phyloP scores from a whole-genome alignment of 2,797 vertebrate species.

The Spea hammondii region DNA sequence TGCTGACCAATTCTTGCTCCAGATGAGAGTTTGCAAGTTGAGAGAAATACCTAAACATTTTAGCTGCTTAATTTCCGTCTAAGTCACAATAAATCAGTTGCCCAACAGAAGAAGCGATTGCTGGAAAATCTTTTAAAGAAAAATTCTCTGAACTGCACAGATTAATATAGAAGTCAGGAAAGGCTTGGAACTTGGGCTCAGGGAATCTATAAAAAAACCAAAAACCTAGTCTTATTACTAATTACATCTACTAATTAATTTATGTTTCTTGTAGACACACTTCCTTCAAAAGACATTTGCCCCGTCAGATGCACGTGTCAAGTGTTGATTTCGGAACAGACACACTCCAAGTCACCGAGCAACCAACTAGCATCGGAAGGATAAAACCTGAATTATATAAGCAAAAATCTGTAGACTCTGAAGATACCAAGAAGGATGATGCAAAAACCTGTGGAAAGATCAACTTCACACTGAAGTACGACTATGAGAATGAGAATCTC shows the following conservation, averaged over 20 bases:
- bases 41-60: too few species aligned
- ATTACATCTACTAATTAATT: neutral
- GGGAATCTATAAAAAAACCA: too few species aligned
- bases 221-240: too few species aligned
- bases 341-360: slow-evolving; percentile 76
- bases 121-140: too few species aligned
- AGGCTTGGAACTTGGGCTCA: too few species aligned
- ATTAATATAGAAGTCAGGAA: too few species aligned
- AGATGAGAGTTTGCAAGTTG: too few species aligned
- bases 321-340: slow-evolving; percentile 89
- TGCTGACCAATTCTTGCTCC: too few species aligned
- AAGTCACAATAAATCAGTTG: too few species aligned
- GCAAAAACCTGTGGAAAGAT: slow-evolving; percentile 91
- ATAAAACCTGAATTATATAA: slow-evolving; percentile 97
- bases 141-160: too few species aligned
- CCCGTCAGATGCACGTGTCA: slow-evolving; percentile 91
- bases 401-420: slow-evolving; percentile 82
- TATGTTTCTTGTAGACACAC: slow-evolving; percentile 77
- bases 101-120: too few species aligned
- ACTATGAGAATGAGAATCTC: slow-evolving; percentile 89
- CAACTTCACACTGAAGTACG: slow-evolving; percentile 92
- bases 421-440: slow-evolving; percentile 81
- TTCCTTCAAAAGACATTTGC: slow-evolving; percentile 94
- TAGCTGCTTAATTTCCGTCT: too few species aligned
- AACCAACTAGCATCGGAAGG: slow-evolving; percentile 89